A percentile compares a stretch with the other conserved stretches of the same genome.
These are phyloP conservation scores for Loris lydekkerianus DNA, from an alignment of 2,797 vertebrate species.

Conservation along the genomic window DNA sequence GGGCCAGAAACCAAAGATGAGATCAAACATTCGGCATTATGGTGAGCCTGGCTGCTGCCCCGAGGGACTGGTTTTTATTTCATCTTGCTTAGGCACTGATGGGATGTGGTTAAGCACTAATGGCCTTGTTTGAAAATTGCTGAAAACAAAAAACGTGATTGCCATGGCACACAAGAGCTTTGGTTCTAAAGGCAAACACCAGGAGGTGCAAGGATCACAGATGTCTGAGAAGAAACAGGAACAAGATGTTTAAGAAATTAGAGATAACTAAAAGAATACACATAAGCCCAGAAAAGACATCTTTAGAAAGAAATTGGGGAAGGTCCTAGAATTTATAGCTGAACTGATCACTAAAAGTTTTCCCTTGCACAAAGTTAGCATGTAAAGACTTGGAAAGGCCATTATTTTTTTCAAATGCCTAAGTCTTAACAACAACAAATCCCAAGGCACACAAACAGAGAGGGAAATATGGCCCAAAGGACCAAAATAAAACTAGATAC, in stretches of 20 bases:
- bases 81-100: background rate
- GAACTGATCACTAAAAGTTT: background rate
- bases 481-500: background rate
- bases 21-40: background rate
- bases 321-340: background rate
- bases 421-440: background rate
- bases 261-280: background rate
- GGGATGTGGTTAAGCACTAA: background rate
- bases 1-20: background rate
- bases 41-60: background rate
- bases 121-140: background rate
- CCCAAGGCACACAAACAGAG: background rate
- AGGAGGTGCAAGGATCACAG: background rate
- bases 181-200: background rate
- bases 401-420: background rate
- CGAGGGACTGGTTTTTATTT: background rate
- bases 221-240: background rate
- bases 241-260: background rate
- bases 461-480: background rate
- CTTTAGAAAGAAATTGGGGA: background rate
- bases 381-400: background rate
- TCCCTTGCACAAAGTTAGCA: background rate
- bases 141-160: background rate
- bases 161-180: background rate
- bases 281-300: background rate